Base-by-base conservation (phyloP, 2,888 invertebrate genomes). In the Thera obeliscata region DNA sequence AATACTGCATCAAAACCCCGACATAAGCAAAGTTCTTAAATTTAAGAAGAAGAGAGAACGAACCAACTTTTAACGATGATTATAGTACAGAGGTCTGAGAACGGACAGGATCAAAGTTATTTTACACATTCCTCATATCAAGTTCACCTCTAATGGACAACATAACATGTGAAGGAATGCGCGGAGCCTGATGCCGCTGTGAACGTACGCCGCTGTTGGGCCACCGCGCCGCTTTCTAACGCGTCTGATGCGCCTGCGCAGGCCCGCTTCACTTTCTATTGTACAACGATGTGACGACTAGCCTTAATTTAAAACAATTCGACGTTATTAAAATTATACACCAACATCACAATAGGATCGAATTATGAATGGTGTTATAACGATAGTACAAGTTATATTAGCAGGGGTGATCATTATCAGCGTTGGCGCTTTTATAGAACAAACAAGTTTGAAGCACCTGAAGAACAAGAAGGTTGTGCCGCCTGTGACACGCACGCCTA, bases 191-290 rank as follows among this genome's bases (percentile, higher is more conserved):
- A 78, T 81, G 85, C 81, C 78, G 82, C 81, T 78, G 82, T 84
- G 84, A 81, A 82, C 80, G 85, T 82, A 83, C 83, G 84, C 81
- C 83, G 83, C 82, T 83, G 84, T 81, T 82, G 83, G 82, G 81
- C 76, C 82, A 80, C 76, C 79, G 83, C 78, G 81, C 83, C 87
- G 91, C 93, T 92, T 92, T 92, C 93, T 92, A 92, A 82, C 90
- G 87, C 81, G 79, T 81, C 87, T 84, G 88, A 87, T 89, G 89
- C 87, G 87, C 86, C 86, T 76, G 86, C 88, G 85, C 84, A 83
- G 74, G 80, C 79, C 84, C 83, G 86, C 91, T 91, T 92, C 92
- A 92, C 92, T 93, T 93, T 93, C 92, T 92, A 93, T 87, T 88
- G 87, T 88, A 79, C 74, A 64, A 70, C 81, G 82, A 87, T 81